Evolutionary conservation across 2,113 vertebrate genomes (phyloP), one percentile per base, ranked within the genome.

Genomic region (Mixornis gularis): DNA sequence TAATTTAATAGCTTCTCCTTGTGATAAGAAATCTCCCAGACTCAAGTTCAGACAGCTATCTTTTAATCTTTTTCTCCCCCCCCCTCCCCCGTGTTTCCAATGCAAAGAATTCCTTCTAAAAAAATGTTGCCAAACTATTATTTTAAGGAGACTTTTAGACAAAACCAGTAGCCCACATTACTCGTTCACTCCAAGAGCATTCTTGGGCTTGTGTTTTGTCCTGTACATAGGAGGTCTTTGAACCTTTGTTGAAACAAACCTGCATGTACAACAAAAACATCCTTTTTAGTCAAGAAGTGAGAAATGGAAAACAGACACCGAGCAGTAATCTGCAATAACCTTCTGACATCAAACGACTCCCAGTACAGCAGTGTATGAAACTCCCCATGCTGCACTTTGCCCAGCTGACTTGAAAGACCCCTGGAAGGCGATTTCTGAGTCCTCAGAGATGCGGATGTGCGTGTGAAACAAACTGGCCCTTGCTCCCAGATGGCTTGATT

Each of bases 241-340:
- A 96, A 96, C 79, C 55, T 91, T 85, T 91, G 85, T 82, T 85
- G 85, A 79, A 95, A 89, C 41, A 91, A 89, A 65, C 26, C 58
- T 60, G 62, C 60, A 36, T 0, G 12, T 89, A 64, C 36, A 95
- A 95, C 78, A 92, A 94, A 92, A 95, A 82, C 91, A 95, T 95
- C 89, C 78, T 87, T 79, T 94, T 81, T 5, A 85, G 71, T 65
- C 74, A 69, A 77, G 60, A 91, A 95, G 93, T 89, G 89, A 94
- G 85, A 96, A 94, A 79, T 7, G 18, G 58, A 65, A 91, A 92
- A 52, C 53, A 76, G 85, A 85, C 79, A 82, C 53, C 0, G 0
- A 91, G 49, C 49, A 55, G 62, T 26, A 52, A 87, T 72, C 63
- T 76, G 66, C 63, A 91, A 46, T 65, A 87, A 76, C 62, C 53